Evolutionary conservation across 53 echinoderm and acorn worm genomes (phyloP).

Genomic region (Patiria pectinifera): DNA sequence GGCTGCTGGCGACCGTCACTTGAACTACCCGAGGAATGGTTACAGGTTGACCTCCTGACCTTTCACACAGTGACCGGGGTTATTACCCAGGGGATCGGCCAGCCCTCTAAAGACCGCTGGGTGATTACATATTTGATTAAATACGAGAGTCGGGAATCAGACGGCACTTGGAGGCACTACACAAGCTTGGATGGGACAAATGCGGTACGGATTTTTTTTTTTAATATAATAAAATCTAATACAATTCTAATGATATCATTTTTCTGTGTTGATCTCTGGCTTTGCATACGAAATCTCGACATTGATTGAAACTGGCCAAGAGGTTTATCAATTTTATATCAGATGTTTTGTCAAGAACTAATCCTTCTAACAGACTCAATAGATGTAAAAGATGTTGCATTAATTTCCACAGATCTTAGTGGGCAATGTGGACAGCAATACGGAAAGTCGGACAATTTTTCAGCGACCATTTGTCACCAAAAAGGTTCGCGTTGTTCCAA

Average conservation of each 20-base stretch:
- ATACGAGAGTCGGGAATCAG: conserved; percentile 29
- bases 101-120: conserved; percentile 14
- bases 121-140: conserved; percentile 51
- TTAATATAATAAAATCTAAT: too few species aligned
- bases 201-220: conserved; percentile 33
- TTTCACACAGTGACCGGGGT: conserved; percentile 73
- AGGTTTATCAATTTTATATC: too few species aligned
- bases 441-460: conserved; percentile 62
- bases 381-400: neutral
- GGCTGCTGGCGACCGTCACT: conserved; percentile 68
- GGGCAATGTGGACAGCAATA: conserved; percentile 74
- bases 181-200: conserved; percentile 42
- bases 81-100: conserved; percentile 78
- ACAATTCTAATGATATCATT: neutral
- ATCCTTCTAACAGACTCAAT: too few species aligned
- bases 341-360: too few species aligned
- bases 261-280: too few species aligned
- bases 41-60: conserved; percentile 68
- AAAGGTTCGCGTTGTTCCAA: conserved; percentile 66
- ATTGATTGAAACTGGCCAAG: too few species aligned
- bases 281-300: too few species aligned
- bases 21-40: conserved; percentile 41
- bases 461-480: conserved; percentile 75
- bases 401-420: conserved; percentile 70
- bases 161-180: conserved; percentile 41